phyloP scores from a whole-genome alignment of 2,888 invertebrate genomes.

The Lysandra coridon region DNA sequence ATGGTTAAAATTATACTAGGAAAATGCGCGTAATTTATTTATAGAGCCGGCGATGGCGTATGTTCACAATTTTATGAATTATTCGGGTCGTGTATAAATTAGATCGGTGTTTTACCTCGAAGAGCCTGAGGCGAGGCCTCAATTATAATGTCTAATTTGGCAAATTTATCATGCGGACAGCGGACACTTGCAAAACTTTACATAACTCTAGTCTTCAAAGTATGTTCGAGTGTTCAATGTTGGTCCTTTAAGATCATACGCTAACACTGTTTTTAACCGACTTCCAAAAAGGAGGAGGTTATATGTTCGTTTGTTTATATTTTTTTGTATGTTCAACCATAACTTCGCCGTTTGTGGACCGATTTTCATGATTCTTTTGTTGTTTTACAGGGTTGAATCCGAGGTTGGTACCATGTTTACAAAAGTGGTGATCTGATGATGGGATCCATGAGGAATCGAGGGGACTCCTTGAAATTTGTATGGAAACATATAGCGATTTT shows the following conservation, averaged over 20 bases:
- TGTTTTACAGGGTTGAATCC: no score
- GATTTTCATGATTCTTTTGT: no score
- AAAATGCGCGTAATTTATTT: not conserved
- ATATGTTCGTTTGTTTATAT: no score
- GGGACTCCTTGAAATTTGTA: no score
- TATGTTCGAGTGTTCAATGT: not conserved
- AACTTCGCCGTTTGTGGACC: no score
- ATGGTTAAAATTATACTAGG: slow-evolving; percentile 7
- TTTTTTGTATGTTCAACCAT: no score
- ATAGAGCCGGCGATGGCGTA: not conserved
- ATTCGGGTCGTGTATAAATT: not conserved
- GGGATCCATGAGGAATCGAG: no score
- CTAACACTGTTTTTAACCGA: no score
- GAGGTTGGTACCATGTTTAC: no score
- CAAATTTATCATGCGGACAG: not conserved
- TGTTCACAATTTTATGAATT: not conserved
- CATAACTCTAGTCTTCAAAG: not conserved
- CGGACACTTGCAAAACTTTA: not conserved
- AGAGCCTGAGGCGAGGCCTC: not conserved
- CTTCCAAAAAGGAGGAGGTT: no score
- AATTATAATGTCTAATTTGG: not conserved
- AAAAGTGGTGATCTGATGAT: no score
- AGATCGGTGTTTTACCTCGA: not conserved
- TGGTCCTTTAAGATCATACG: not conserved
- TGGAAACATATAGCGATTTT: no score